Conservation (phyloP, 2,888 invertebrate species). For the Rotaria magnacalcarata region DNA sequence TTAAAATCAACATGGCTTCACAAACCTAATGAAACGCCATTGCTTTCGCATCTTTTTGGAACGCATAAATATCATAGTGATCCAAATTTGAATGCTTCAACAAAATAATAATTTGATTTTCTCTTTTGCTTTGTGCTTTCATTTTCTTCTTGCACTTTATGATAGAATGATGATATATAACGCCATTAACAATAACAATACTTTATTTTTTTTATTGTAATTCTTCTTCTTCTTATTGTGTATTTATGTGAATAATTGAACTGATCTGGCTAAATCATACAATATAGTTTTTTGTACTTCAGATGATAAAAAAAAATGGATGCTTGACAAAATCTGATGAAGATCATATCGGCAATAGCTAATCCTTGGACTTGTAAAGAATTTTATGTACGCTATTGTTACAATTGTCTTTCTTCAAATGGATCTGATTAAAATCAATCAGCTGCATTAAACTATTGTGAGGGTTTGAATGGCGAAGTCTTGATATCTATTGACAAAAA, state of each 20-base stretch:
- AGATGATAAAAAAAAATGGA: neutral
- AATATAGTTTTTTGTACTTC: neutral
- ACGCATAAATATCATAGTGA: slow-evolving; percentile 21
- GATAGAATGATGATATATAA: neutral
- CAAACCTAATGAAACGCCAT: neutral
- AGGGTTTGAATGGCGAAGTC: too few species aligned
- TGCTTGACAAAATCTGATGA: too few species aligned
- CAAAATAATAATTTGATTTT: neutral
- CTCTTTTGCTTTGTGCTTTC: neutral
- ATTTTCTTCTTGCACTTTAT: neutral
- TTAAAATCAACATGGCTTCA: neutral
- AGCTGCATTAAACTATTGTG: too few species aligned
- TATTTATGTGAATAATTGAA: neutral
- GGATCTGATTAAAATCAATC: too few species aligned
- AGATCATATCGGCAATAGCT: too few species aligned
- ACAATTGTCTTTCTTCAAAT: too few species aligned
- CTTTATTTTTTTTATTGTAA: neutral
- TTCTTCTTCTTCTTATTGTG: neutral
- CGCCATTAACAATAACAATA: neutral
- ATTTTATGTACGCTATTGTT: too few species aligned
- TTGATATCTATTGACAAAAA: too few species aligned
- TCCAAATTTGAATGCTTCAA: neutral
- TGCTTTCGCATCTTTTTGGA: neutral
- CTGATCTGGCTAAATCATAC: neutral
- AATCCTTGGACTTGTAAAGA: too few species aligned